A percentile compares a stretch with the other conserved stretches of the same genome.
phyloP scores from a whole-genome alignment of 2,797 vertebrate species.

The Galaxias olidus region DNA sequence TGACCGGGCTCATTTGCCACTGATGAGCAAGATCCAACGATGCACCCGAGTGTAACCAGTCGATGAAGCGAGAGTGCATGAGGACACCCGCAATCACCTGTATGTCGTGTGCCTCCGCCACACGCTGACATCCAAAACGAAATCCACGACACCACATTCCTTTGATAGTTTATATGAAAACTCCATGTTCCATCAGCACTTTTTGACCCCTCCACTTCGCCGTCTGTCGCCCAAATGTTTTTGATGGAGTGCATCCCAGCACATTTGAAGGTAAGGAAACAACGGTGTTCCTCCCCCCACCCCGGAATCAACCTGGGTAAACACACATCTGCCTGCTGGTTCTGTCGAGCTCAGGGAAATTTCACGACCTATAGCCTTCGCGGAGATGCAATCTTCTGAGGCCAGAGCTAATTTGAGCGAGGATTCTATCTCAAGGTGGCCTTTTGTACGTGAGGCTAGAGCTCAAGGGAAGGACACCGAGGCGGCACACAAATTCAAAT shows the following conservation, averaged over 20 bases:
- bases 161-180: slow-evolving; percentile 25
- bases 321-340: slow-evolving; percentile 44
- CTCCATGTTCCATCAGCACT: slow-evolving; percentile 22
- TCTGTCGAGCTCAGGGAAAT: slow-evolving; percentile 35
- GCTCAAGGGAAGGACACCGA: slow-evolving; percentile 64
- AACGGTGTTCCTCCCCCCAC: slow-evolving; percentile 22
- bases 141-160: slow-evolving; percentile 27
- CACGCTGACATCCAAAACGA: neutral
- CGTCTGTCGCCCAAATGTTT: slow-evolving; percentile 39
- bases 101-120: neutral
- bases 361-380: slow-evolving; percentile 43
- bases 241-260: slow-evolving; percentile 29
- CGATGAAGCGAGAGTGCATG: slow-evolving; percentile 12
- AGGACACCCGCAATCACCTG: slow-evolving; percentile 16
- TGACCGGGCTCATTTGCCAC: slow-evolving; percentile 23
- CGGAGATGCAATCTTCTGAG: slow-evolving; percentile 39
- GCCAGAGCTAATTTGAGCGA: slow-evolving; percentile 49
- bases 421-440: slow-evolving; percentile 39
- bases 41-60: slow-evolving; percentile 12
- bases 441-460: slow-evolving; percentile 55
- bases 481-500: slow-evolving; percentile 67
- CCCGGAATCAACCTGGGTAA: slow-evolving; percentile 29
- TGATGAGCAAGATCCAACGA: slow-evolving; percentile 18
- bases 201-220: slow-evolving; percentile 33
- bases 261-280: neutral